Evolutionary conservation across 2,888 invertebrate genomes (phyloP).

Genomic region (Phymatocera aterrima): DNA sequence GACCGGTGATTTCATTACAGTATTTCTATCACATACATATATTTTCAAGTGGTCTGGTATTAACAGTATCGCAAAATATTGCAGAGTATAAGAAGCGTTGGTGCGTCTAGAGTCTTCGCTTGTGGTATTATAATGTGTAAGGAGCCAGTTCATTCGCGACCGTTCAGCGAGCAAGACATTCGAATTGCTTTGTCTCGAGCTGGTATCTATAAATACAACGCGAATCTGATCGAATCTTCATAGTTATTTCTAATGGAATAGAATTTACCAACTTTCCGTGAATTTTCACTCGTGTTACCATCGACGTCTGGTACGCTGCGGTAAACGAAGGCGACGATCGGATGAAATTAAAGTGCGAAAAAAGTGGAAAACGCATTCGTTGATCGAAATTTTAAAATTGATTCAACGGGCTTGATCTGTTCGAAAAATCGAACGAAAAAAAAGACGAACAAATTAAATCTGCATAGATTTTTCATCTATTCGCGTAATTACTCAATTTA

Average conservation of each 20-base stretch:
- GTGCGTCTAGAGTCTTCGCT: slow-evolving; percentile 60
- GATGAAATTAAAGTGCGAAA: no score
- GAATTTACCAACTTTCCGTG: slow-evolving; percentile 41
- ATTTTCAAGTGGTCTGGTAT: slow-evolving; percentile 1
- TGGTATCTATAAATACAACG: slow-evolving; percentile 36
- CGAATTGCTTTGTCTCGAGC: slow-evolving; percentile 61
- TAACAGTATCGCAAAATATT: slow-evolving; percentile 28
- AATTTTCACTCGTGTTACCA: background rate
- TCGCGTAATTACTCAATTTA: background rate
- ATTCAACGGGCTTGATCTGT: no score
- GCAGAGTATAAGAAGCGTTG: slow-evolving; percentile 41
- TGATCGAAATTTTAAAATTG: no score
- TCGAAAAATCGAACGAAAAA: no score
- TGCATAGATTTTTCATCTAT: no score
- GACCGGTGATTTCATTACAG: background rate
- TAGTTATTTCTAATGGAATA: background rate
- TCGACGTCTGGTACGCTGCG: no score
- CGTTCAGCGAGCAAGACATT: slow-evolving; percentile 67
- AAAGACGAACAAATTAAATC: no score
- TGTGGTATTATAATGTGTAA: slow-evolving; percentile 62
- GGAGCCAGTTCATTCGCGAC: slow-evolving; percentile 69
- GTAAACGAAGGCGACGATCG: no score
- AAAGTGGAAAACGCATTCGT: no score
- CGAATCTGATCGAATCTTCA: slow-evolving; percentile 12
- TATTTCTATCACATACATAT: background rate